Base-by-base conservation (phyloP, 2,113 vertebrate species). In the Ptilonorhynchus violaceus region DNA sequence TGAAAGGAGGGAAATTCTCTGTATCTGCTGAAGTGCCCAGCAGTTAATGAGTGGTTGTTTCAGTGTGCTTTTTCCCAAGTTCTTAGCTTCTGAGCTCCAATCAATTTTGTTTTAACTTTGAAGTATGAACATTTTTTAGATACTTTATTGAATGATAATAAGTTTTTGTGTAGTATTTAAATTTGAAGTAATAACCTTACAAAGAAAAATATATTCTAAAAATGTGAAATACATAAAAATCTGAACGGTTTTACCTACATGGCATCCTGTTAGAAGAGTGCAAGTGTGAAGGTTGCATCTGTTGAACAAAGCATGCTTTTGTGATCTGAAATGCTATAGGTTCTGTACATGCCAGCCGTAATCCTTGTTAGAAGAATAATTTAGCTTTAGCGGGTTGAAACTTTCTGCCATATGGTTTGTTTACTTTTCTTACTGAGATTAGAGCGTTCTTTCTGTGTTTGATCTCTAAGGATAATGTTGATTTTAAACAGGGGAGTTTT, bases 401-500 rank as follows among this genome's bases (percentile, higher is more conserved):
- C 62, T 70, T 93, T 93, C 33, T 94, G 83, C 90, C 62, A n/a
- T 85, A 44, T 41, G 63, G 27, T 67, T 93, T 85, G 35, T 90
- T 92, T 94, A 79, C 78, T 64, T 91, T 78, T 55, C 73, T 75
- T 89, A 37, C 1, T 8, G 85, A 88, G 92, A 79, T 93, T 56
- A 76, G 78, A 82, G 30, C 0, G 0, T 91, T 91, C 44, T 81
- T 77, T 84, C 69, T 42, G 0, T 84, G 17, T 49, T 70, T 89
- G 60, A 78, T 95, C 69, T 87, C 23, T n/a, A 46, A 78, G 74
- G 44, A 60, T 88, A 78, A 72, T 64, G 81, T 89, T 96, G 44
- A 30, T 94, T 96, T 97, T 95, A 81, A 93, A 47, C 11, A 69
- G 33, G 10, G 25, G 46, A 63, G 23, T 72, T 97, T 52, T 85